Evolutionary conservation across 37 sponge, comb jelly and placozoan species (phyloP).

Genomic region (Chondrilla cf. caribensis): DNA sequence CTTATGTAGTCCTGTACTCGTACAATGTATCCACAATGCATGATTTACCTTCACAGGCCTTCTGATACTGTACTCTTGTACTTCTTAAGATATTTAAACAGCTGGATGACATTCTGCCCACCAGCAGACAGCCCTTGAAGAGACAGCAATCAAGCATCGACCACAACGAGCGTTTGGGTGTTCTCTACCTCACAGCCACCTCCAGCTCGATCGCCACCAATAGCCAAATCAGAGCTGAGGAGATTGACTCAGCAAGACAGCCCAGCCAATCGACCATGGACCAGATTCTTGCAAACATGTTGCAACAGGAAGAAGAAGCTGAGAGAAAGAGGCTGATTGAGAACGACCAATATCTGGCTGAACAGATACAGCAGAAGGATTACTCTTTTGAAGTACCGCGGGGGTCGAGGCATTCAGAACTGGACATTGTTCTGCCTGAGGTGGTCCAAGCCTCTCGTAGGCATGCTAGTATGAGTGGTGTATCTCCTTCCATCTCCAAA

Average conservation of each 20-base stretch:
- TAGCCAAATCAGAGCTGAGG: not conserved
- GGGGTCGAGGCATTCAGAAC: not conserved
- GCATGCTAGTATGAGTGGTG: not conserved
- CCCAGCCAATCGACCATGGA: not conserved
- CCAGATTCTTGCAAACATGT: constrained; percentile 14
- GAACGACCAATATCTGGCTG: constrained; percentile 44
- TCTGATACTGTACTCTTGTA: too few species aligned
- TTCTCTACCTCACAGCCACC: constrained; percentile 6
- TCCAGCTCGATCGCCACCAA: not conserved
- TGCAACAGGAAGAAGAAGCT: constrained; percentile 32
- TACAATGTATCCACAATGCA: too few species aligned
- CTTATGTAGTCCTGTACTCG: too few species aligned
- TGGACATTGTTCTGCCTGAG: not conserved
- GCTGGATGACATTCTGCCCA: constrained; percentile 5
- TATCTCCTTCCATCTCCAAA: too few species aligned
- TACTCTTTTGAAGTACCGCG: constrained; percentile 15
- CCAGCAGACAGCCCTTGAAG: not conserved
- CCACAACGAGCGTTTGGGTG: constrained; percentile 5
- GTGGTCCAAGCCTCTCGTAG: not conserved
- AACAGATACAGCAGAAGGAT: constrained; percentile 57
- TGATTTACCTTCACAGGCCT: too few species aligned
- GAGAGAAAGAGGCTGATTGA: not conserved
- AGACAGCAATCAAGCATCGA: not conserved
- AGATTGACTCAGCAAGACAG: not conserved
- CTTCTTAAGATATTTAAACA: not conserved